Evolutionary conservation across 1,140 invertebrate genomes (phyloP).

Genomic region (Goniozus legneri): DNA sequence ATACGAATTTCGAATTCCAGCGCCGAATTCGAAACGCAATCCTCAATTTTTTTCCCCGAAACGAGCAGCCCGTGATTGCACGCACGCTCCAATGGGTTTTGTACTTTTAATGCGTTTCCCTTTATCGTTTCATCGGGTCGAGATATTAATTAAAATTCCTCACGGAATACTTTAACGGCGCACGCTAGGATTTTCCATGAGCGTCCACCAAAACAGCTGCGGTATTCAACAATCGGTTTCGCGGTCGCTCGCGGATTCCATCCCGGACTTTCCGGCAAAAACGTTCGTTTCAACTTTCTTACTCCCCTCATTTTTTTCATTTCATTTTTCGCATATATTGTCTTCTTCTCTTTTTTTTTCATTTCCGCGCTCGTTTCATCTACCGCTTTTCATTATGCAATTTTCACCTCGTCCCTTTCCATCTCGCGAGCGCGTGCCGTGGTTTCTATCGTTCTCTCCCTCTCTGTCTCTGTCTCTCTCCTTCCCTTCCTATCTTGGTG

Average conservation of each 20-base stretch:
- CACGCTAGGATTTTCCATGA: too few relatives aligned
- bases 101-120: too few relatives aligned
- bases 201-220: not conserved
- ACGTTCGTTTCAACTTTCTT: slow-evolving; percentile 6
- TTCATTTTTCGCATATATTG: not conserved
- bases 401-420: not conserved
- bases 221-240: not conserved
- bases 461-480: not conserved
- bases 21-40: too few relatives aligned
- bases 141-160: slow-evolving; percentile 44
- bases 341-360: not conserved
- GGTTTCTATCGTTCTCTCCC: too few relatives aligned
- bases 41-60: too few relatives aligned
- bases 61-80: too few relatives aligned
- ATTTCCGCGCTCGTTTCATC: not conserved
- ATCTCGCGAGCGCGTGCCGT: too few relatives aligned
- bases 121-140: slow-evolving; percentile 7
- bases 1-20: too few relatives aligned
- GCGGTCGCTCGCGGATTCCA: slow-evolving; percentile 8
- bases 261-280: not conserved
- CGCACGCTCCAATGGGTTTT: too few relatives aligned
- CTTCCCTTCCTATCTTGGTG: not conserved
- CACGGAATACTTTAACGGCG: slow-evolving; percentile 26
- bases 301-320: not conserved
- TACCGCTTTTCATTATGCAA: not conserved